Evolutionary conservation across 2,888 invertebrate species (phyloP), one percentile per base, ranked within the genome.

Genomic region (Microplitis manilae): DNA sequence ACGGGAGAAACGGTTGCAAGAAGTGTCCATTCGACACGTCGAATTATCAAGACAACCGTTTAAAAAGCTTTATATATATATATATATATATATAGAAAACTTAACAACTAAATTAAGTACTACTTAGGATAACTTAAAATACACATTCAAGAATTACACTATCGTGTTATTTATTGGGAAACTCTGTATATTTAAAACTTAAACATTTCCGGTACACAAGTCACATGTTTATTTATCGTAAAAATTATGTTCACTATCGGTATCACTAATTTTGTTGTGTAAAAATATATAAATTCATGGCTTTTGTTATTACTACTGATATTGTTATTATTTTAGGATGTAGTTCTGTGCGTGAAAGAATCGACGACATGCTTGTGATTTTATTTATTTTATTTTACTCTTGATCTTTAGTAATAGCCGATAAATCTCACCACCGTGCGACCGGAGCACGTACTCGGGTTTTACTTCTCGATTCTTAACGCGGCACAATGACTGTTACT

Each of bases 391-490:
- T 30, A 30, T 30, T 13, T 13, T 50, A 50, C 6, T 50, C 50
- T 50, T 50, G 50, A 50, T 50, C 50, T 50, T 9, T 50, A 59
- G 62, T 70, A 71, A 71, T 39, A 64, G 62, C 62, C 70, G 38
- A 76, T 76, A 76, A 76, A 76, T 76, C 76, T 60, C 70, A 38
- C 9, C 17, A 64, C 50, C 38, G 70, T 76, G 30, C 67, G 39
- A 62, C 68, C 68, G 7, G 60, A 38, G 72, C 72, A 76, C 76
- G 76, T 76, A 76, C 68, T 60, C 61, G n/a, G 67, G 61, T 72
- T 72, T 61, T 72, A 39, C 15, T 72, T 39, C 30, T 30, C 70
- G n/a, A 70, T 70, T 70, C 20, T 60, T 30, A 50, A 50, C 70
- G 59, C 41, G 68, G 9, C 15, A 69, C 69, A 30, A 69, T 59